Percentiles rank a stretch among this genome's conserved stretches.
These are phyloP conservation scores for Psilanteris sp. DNA, from an alignment of 1,140 invertebrate species.

Conservation along the genomic window DNA sequence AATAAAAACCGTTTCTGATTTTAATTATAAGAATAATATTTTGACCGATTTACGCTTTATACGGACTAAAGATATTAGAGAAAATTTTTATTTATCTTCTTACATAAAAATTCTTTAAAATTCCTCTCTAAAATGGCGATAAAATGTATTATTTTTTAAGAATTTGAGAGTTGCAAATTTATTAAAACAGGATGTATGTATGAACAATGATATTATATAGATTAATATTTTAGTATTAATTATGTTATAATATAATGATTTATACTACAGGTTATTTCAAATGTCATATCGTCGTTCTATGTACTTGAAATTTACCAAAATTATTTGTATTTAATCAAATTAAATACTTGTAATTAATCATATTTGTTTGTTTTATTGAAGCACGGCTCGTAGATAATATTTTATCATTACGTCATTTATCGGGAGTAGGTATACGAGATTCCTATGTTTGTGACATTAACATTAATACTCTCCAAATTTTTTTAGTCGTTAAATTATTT, in stretches of 20 bases:
- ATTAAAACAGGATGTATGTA: slow-evolving; percentile 34
- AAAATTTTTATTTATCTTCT: slow-evolving; percentile 10
- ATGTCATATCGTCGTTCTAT: slow-evolving; percentile 52
- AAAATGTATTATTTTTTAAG: slow-evolving; percentile 15
- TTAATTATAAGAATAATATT: slow-evolving; percentile 50
- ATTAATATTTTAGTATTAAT: slow-evolving; percentile 42
- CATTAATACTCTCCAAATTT: slow-evolving; percentile 13
- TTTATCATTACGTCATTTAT: slow-evolving; percentile 17
- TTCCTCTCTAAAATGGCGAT: slow-evolving; percentile 13
- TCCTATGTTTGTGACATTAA: slow-evolving; percentile 8
- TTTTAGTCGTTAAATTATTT: slow-evolving; percentile 1
- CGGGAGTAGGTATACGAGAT: slow-evolving; percentile 28
- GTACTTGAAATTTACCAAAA: slow-evolving; percentile 42
- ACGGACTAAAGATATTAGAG: slow-evolving; percentile 12
- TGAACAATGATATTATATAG: slow-evolving; percentile 12
- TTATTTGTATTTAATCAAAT: slow-evolving; percentile 56
- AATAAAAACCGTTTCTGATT: slow-evolving; percentile 45
- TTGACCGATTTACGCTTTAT: slow-evolving; percentile 37
- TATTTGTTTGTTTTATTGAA: slow-evolving; percentile 40
- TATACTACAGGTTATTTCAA: slow-evolving; percentile 47
- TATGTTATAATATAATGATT: slow-evolving; percentile 41
- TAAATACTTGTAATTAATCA: slow-evolving; percentile 52
- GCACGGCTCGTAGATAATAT: background rate
- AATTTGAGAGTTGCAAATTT: slow-evolving; percentile 18
- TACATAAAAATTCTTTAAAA: slow-evolving; percentile 24